A percentile compares a stretch with the other conserved stretches of the same genome.
phyloP scores from a whole-genome alignment of 2,797 vertebrate genomes.

The Adrianichthys oophorus region DNA sequence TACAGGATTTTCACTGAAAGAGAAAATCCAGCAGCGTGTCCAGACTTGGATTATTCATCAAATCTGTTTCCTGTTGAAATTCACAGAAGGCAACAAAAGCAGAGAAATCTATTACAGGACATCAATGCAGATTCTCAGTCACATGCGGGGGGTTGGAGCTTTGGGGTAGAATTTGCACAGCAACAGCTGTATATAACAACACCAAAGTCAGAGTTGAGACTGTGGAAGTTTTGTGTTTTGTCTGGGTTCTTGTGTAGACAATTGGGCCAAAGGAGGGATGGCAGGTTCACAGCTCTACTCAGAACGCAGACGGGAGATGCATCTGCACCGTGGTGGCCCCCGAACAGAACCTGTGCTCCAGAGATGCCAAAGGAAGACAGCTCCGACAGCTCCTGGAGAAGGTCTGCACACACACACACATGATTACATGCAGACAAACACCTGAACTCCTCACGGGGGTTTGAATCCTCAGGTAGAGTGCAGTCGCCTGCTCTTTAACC shows the following conservation, averaged over 20 bases:
- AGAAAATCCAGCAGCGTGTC: too few relatives aligned
- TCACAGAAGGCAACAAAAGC: too few relatives aligned
- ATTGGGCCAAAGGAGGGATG: constrained; percentile 95
- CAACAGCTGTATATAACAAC: constrained; percentile 22
- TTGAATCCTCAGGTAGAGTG: neutral
- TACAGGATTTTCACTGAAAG: too few relatives aligned
- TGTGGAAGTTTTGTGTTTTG: neutral
- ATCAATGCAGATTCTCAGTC: constrained; percentile 27
- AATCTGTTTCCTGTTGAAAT: too few relatives aligned
- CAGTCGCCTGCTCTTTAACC: too few relatives aligned
- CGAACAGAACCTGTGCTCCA: constrained; percentile 94
- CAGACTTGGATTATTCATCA: too few relatives aligned
- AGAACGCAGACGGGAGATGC: constrained; percentile 95
- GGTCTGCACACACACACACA: constrained; percentile 55
- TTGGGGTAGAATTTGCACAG: constrained; percentile 15
- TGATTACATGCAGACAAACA: neutral
- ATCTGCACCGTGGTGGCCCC: constrained; percentile 98
- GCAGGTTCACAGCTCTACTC: constrained; percentile 98
- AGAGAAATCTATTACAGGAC: constrained; percentile 36
- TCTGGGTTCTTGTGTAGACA: constrained; percentile 77
- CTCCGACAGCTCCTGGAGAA: constrained; percentile 96
- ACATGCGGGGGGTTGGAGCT: constrained; percentile 22
- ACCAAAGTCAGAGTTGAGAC: constrained; percentile 7
- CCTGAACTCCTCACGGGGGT: too few relatives aligned
- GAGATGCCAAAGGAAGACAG: constrained; percentile 95